Conservation (phyloP, 2,113 vertebrate genomes). For the Caranx melampygus region DNA sequence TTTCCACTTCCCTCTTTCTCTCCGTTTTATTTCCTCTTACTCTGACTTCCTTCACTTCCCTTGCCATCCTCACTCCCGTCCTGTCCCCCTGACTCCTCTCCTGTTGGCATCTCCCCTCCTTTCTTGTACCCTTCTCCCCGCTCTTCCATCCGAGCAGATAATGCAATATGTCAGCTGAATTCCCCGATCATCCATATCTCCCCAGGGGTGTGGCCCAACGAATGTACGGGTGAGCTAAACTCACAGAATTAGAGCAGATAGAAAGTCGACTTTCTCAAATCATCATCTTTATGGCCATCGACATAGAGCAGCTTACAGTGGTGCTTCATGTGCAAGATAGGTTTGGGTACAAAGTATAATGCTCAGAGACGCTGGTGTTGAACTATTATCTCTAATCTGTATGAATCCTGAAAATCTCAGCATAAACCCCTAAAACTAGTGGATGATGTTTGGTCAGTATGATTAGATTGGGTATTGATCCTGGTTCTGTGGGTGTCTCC, state of each 20-base stretch:
- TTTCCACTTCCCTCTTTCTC: conserved; percentile 8
- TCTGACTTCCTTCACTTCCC: not conserved
- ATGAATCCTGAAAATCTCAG: not conserved
- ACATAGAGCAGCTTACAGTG: not conserved
- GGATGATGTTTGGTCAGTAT: not conserved
- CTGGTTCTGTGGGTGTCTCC: not conserved
- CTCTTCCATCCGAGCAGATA: conserved; percentile 48
- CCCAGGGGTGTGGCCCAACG: conserved; percentile 19
- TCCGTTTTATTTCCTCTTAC: conserved; percentile 6
- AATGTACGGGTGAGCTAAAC: conserved; percentile 14
- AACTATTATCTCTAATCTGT: conserved; percentile 8
- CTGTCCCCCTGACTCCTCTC: conserved; percentile 1
- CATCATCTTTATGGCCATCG: conserved; percentile 13
- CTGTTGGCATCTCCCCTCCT: conserved; percentile 3
- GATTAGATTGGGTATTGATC: not conserved
- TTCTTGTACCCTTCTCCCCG: conserved; percentile 6
- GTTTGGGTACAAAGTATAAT: not conserved
- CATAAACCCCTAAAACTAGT: conserved; percentile 7
- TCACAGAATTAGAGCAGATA: conserved; percentile 29
- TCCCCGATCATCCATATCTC: conserved; percentile 52
- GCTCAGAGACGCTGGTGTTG: not conserved
- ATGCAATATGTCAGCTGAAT: conserved; percentile 66
- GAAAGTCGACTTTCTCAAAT: conserved; percentile 7
- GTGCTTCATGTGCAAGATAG: not conserved
- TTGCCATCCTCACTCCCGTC: conserved; percentile 1